Percentiles rank a stretch among this genome's conserved stretches.
Evolutionary conservation across 2,888 invertebrate species (phyloP).

Genomic region (Ophion ellenae): DNA sequence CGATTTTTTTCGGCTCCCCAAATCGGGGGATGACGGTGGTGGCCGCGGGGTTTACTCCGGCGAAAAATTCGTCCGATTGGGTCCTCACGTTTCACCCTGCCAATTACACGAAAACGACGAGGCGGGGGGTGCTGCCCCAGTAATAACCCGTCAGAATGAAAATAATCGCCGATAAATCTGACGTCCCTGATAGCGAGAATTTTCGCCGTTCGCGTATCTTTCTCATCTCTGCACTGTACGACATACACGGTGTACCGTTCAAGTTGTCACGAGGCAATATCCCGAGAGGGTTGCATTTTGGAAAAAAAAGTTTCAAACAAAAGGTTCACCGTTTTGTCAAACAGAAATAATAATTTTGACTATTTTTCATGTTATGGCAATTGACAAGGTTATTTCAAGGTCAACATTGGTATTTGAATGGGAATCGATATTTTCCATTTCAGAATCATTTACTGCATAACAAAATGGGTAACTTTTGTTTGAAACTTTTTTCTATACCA

Average conservation of each 20-base stretch:
- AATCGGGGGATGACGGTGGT: not conserved
- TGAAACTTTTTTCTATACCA: no score
- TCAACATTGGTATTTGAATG: no score
- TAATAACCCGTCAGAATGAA: conserved; percentile 71
- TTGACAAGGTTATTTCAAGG: no score
- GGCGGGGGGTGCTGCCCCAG: conserved; percentile 28
- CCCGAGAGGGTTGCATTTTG: no score
- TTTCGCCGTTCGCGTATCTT: not conserved
- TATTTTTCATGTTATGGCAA: no score
- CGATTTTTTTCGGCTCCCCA: conserved; percentile 33
- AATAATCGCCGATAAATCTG: conserved; percentile 73
- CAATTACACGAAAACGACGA: conserved; percentile 61
- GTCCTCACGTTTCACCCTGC: conserved; percentile 60
- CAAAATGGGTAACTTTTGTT: no score
- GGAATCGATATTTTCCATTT: no score
- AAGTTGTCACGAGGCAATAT: no score
- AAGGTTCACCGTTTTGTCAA: no score
- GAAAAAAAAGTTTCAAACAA: no score
- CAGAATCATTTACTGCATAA: no score
- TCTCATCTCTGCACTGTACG: conserved; percentile 2
- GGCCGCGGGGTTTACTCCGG: not conserved
- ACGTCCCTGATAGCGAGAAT: conserved; percentile 17
- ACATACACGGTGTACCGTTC: not conserved
- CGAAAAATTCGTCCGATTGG: conserved; percentile 49
- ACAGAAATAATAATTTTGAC: no score